A percentile compares a stretch with the other conserved stretches of the same genome.
Conservation (phyloP, 2,797 vertebrate genomes). For the Amblyopsis hoosieri region DNA sequence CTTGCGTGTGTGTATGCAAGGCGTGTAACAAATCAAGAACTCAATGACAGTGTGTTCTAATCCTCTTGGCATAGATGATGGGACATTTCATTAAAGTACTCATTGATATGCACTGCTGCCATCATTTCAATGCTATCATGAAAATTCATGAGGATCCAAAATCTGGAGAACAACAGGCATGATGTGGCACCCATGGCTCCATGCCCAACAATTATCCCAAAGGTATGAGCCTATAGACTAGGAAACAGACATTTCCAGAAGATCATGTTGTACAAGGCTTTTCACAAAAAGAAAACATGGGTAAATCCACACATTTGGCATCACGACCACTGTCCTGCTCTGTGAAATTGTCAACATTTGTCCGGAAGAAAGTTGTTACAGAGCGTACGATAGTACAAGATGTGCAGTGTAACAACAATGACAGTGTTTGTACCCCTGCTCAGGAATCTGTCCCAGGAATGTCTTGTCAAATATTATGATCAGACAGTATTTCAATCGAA, state of each 20-base stretch:
- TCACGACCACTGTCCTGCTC: background rate
- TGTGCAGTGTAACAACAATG: constrained; percentile 5
- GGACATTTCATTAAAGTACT: constrained; percentile 5
- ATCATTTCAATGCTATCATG: background rate
- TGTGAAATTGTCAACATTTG: background rate
- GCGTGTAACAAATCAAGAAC: constrained; percentile 31
- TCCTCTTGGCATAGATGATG: constrained; percentile 15
- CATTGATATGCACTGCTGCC: background rate
- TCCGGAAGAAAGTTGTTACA: constrained; percentile 10
- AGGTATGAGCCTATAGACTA: background rate
- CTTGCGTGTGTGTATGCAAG: background rate
- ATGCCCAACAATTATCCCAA: too few relatives aligned
- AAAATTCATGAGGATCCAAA: background rate
- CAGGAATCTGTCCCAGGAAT: background rate
- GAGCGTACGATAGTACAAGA: constrained; percentile 10
- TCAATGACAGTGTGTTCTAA: constrained; percentile 36
- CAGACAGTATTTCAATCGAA: constrained; percentile 3
- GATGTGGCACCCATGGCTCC: background rate
- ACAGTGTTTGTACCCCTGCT: background rate
- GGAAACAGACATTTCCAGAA: background rate
- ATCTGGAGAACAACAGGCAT: background rate
- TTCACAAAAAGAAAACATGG: background rate
- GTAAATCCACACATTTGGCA: background rate
- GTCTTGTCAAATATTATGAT: constrained; percentile 2
- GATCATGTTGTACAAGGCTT: background rate